Percentiles rank a stretch among this genome's conserved stretches.
These are phyloP conservation scores for Poicephalus meyeri DNA, from an alignment of 2,113 vertebrate genomes.

Conservation along the genomic window DNA sequence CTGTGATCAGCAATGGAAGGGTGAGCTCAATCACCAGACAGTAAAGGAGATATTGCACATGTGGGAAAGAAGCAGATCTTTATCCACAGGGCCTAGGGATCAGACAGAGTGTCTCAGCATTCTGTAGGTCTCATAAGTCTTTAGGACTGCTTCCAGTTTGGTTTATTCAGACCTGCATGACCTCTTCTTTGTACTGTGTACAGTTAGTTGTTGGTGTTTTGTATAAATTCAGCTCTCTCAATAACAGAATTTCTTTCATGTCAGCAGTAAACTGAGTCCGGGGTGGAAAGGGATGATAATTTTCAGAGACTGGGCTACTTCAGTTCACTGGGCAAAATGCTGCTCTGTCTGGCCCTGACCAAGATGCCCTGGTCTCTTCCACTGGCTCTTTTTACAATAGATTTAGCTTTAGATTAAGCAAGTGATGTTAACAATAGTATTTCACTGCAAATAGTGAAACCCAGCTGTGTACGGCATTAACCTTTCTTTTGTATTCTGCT, in stretches of 20 bases:
- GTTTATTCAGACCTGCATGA: not conserved
- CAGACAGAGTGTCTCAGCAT: not conserved
- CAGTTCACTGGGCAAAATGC: not conserved
- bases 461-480: not conserved
- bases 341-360: not conserved
- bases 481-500: not conserved
- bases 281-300: not conserved
- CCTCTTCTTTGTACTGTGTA: not conserved
- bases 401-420: not conserved
- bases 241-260: not conserved
- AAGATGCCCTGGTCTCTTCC: not conserved
- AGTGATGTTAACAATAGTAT: not conserved
- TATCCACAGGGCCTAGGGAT: not conserved
- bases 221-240: not conserved
- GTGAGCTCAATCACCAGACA: constrained; percentile 73
- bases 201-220: not conserved
- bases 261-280: not conserved
- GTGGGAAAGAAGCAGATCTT: not conserved
- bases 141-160: not conserved
- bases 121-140: not conserved
- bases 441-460: not conserved
- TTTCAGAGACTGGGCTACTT: not conserved
- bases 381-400: not conserved
- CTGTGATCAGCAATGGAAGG: constrained; percentile 95
- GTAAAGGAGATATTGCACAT: not conserved